Conservation (phyloP, 2,797 vertebrate species). For the Pseudopleuronectes americanus region DNA sequence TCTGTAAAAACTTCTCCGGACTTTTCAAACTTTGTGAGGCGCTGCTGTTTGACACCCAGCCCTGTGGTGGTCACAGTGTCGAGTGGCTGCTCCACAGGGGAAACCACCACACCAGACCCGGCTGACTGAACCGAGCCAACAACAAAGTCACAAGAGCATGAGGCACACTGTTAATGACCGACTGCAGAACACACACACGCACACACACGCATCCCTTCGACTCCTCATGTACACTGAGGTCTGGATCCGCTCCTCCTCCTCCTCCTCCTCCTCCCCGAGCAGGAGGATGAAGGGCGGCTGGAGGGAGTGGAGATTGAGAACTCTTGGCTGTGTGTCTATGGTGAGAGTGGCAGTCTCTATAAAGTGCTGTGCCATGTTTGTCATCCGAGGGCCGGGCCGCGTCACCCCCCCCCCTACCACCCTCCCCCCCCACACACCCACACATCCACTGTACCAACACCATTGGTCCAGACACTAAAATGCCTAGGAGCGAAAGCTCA, state of each 20-base stretch:
- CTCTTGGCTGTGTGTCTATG: conserved; percentile 66
- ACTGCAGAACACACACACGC: conserved; percentile 50
- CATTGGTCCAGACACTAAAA: conserved; percentile 85
- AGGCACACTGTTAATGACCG: conserved; percentile 64
- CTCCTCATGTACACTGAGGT: conserved; percentile 46
- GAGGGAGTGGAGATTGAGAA: conserved; percentile 52
- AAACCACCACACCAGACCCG: conserved; percentile 40
- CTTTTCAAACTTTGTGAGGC: conserved; percentile 1
- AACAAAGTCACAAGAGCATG: conserved; percentile 52
- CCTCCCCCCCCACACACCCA: conserved; percentile 21
- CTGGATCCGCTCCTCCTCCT: conserved; percentile 31
- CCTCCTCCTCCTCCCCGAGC: neutral
- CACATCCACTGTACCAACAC: conserved; percentile 71
- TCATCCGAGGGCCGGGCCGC: conserved; percentile 72
- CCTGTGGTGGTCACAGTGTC: conserved; percentile 25
- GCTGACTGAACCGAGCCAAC: conserved; percentile 43
- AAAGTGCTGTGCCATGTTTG: conserved; percentile 86
- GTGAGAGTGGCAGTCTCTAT: conserved; percentile 79
- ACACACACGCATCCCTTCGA: conserved; percentile 37
- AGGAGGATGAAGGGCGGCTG: conserved; percentile 24
- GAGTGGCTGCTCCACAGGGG: neutral
- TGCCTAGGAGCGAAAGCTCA: conserved; percentile 79
- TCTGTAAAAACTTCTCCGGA: conserved; percentile 15
- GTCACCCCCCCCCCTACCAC: conserved; percentile 65
- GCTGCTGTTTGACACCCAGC: conserved; percentile 53